Evolutionary conservation across 2,888 invertebrate genomes (phyloP), one percentile per base, ranked within the genome.

Genomic region (Caenorhabditis angaria): DNA sequence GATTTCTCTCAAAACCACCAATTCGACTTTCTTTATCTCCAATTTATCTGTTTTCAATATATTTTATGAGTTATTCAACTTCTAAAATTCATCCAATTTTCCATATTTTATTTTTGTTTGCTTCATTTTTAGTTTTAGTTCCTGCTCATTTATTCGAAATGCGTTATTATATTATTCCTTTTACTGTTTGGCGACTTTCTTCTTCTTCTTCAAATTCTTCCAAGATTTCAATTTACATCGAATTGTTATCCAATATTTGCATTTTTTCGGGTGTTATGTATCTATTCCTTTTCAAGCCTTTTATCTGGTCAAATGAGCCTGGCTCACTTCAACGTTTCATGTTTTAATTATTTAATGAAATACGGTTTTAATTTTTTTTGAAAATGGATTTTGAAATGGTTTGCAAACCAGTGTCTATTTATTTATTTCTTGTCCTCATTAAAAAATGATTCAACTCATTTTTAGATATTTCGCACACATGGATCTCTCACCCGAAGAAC

Each of bases 161-260:
- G 41, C 91, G 99, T n/a, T 99, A 99, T 88, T 99, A 95, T 88
- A 91, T 99, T 48, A 89, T 95, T 41, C 96, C 97, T 0, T 97
- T 92, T 87, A 89, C 95, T 29, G 89, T 97, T 61, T 91, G 93
- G 72, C 91, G 96, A 63, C 85, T 94, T 18, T 91, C 93, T 18
- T 22, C 71, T 0, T 22, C 41, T 2, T 48, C 65, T 53, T 29
- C 48, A 57, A 14, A 14, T 61, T 18, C 35, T 8, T 53, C 24
- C 2, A 70, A 63, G 58, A 28, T 27, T 12, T 47, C 50, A 5
- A 24, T 61, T 5, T 51, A 48, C 20, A 2, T 73, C 1, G 76
- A 78, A 51, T 41, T 81, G 2, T 8, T 70, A 4, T 65, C 70
- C 0, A 71, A 83, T 55, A 25, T 80, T 3, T 24, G 55, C n/a